Evolutionary conservation across 2,888 invertebrate genomes (phyloP).

Genomic region (Parasteatoda lunata): DNA sequence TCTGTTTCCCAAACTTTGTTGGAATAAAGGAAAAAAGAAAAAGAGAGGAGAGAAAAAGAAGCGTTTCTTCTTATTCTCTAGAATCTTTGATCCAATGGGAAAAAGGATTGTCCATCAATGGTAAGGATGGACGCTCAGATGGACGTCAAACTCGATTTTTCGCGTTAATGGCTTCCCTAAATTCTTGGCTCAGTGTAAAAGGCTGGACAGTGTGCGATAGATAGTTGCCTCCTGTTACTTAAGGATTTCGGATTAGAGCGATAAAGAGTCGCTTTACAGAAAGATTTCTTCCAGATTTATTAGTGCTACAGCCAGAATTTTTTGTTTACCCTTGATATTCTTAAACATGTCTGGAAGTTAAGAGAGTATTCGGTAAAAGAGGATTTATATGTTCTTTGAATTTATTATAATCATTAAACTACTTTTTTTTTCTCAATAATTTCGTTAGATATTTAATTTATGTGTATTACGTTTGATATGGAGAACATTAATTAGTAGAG

Average conservation of each 20-base stretch:
- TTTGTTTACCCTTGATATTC: neutral
- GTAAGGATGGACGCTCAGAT: neutral
- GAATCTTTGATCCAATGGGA: neutral
- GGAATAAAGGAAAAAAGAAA: neutral
- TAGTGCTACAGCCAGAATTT: neutral
- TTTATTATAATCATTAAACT: too few relatives aligned
- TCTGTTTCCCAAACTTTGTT: neutral
- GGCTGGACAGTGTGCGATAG: neutral
- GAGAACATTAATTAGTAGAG: too few relatives aligned
- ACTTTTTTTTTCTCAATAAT: too few relatives aligned
- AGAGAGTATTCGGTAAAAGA: too few relatives aligned
- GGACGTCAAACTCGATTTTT: conserved; percentile 1
- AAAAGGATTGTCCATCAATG: neutral
- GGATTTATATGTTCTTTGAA: too few relatives aligned
- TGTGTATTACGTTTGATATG: too few relatives aligned
- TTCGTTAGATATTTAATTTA: too few relatives aligned
- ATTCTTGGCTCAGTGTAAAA: neutral
- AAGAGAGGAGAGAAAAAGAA: neutral
- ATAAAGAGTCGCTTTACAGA: neutral
- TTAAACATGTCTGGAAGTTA: neutral
- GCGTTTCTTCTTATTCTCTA: neutral
- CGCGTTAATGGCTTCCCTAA: neutral
- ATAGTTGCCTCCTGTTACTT: neutral
- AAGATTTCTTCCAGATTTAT: neutral
- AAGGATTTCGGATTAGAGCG: neutral